Conservation (phyloP, 2,888 invertebrate species). For the Fragum whitleyi region DNA sequence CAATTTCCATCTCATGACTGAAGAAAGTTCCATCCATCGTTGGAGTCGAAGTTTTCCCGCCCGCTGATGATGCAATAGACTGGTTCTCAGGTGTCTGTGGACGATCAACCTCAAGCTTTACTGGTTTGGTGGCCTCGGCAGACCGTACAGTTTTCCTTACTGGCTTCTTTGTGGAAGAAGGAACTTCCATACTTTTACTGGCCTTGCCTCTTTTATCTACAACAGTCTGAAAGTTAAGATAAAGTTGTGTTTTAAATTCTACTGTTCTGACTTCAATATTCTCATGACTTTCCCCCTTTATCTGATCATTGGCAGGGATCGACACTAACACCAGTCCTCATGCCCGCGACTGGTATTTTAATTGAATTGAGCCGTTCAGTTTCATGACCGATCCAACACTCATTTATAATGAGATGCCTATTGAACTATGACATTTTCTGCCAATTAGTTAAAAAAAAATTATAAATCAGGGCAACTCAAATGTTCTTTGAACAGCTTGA, state of each 20-base stretch:
- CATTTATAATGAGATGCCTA: too few species aligned
- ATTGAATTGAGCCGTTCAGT: too few species aligned
- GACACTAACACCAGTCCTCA: too few species aligned
- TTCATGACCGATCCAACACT: too few species aligned
- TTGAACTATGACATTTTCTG: too few species aligned
- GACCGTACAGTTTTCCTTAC: constrained; percentile 30
- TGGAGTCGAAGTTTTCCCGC: constrained; percentile 77
- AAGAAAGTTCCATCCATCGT: constrained; percentile 71
- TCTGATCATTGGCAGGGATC: too few species aligned
- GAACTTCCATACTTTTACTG: constrained; percentile 55
- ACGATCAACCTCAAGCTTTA: not conserved
- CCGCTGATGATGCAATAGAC: constrained; percentile 51
- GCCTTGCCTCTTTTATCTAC: constrained; percentile 46
- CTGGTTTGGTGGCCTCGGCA: not conserved
- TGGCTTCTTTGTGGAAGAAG: constrained; percentile 30
- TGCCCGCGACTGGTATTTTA: too few species aligned
- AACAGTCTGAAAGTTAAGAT: constrained; percentile 33
- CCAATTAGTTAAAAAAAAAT: too few species aligned
- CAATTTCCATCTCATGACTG: constrained; percentile 74
- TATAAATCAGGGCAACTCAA: too few species aligned
- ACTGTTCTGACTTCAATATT: too few species aligned
- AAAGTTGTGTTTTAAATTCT: not conserved
- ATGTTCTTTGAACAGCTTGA: too few species aligned
- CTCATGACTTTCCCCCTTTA: too few species aligned
- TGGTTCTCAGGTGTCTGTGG: constrained; percentile 66